Percentiles rank a stretch among this genome's conserved stretches.
Conservation (phyloP, 2,888 invertebrate genomes). For the Dryomyza anilis region DNA sequence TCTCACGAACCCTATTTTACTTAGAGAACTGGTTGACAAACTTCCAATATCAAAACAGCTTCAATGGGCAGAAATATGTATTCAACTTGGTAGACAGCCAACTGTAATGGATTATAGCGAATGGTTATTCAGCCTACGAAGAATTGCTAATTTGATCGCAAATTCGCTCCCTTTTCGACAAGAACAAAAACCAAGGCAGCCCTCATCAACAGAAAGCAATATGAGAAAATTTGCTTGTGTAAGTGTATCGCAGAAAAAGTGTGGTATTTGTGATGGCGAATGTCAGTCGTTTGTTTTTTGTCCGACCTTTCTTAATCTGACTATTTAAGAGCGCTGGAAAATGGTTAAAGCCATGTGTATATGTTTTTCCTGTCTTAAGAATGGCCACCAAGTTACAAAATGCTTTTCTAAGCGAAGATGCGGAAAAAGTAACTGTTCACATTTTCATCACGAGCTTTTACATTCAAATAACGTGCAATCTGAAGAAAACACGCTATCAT, state of each 20-base stretch:
- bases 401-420: neutral
- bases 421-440: neutral
- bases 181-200: neutral
- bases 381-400: neutral
- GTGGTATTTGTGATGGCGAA: neutral
- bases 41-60: slow-evolving; percentile 16
- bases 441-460: neutral
- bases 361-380: neutral
- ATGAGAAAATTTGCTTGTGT: neutral
- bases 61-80: slow-evolving; percentile 27
- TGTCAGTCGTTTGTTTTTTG: neutral
- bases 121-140: slow-evolving; percentile 17
- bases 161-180: slow-evolving; percentile 10
- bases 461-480: slow-evolving; percentile 3
- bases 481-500: neutral
- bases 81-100: slow-evolving; percentile 12
- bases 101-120: slow-evolving; percentile 23
- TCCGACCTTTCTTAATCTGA: neutral
- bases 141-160: slow-evolving; percentile 22
- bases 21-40: slow-evolving; percentile 23
- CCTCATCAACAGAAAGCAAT: neutral
- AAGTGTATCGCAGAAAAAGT: neutral
- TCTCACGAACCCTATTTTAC: slow-evolving; percentile 21
- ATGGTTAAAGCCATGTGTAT: neutral
- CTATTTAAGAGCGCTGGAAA: neutral